phyloP scores from a whole-genome alignment of 1,140 invertebrate species.

The Anoplophora glabripennis region DNA sequence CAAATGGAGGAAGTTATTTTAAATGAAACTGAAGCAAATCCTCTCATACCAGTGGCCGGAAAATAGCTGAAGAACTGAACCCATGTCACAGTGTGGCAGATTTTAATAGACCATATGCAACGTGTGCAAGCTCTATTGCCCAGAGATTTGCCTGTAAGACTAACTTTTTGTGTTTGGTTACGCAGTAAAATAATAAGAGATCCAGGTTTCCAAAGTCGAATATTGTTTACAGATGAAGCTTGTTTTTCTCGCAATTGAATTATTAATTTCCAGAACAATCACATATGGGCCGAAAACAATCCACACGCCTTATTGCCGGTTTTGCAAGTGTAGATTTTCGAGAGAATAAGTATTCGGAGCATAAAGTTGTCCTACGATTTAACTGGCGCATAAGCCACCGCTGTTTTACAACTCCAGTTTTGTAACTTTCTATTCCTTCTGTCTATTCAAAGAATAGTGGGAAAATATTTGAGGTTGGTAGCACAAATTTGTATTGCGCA shows the following conservation, averaged over 20 bases:
- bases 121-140: conserved; percentile 17
- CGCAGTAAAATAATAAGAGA: neutral
- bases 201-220: neutral
- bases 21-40: conserved; percentile 5
- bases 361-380: too few species aligned
- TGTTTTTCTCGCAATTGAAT: conserved; percentile 21
- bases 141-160: conserved; percentile 7
- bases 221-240: neutral
- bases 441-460: too few species aligned
- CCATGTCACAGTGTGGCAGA: neutral
- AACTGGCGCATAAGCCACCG: too few species aligned
- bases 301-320: too few species aligned
- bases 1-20: neutral
- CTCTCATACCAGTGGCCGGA: neutral
- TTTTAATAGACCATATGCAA: conserved; percentile 23
- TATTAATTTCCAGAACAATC: conserved; percentile 19
- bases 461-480: too few species aligned
- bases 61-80: too few species aligned
- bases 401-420: too few species aligned
- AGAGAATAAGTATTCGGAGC: too few species aligned
- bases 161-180: conserved; percentile 14
- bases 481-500: too few species aligned
- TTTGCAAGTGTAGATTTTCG: too few species aligned
- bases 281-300: conserved; percentile 16
- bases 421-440: too few species aligned